Percentiles rank a stretch among this genome's conserved stretches.
These are phyloP conservation scores for Physeter macrocephalus DNA, from an alignment of 2,113 vertebrate genomes.

Conservation along the genomic window DNA sequence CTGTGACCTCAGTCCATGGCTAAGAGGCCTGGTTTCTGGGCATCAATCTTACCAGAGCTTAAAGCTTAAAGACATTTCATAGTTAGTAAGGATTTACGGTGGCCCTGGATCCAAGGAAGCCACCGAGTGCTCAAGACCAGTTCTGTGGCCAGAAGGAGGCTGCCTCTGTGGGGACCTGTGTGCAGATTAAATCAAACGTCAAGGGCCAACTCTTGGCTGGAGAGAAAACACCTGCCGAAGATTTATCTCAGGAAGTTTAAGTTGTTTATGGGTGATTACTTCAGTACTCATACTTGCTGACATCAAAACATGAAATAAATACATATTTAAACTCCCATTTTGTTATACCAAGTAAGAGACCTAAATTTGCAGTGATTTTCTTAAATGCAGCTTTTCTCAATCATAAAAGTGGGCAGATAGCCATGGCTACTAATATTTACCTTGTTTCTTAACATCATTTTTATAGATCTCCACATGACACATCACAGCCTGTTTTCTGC, in stretches of 20 bases:
- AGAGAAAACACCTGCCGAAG: background rate
- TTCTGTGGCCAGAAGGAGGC: background rate
- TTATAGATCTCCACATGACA: background rate
- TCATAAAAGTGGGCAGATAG: background rate
- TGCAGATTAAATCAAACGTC: background rate
- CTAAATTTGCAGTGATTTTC: conserved; percentile 21
- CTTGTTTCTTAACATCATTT: background rate
- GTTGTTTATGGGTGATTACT: background rate
- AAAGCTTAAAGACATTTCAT: background rate
- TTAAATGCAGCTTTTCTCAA: background rate
- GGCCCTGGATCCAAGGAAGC: background rate
- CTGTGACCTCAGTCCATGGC: background rate
- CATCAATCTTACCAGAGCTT: background rate
- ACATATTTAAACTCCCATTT: conserved; percentile 8
- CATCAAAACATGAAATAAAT: background rate
- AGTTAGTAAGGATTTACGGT: background rate
- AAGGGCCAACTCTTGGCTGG: background rate
- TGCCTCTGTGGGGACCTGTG: rapidly evolving
- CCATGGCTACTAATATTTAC: background rate
- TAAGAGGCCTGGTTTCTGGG: background rate
- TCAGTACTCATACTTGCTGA: background rate
- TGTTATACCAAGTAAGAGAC: conserved; percentile 10
- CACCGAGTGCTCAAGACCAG: background rate
- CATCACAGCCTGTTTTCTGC: background rate
- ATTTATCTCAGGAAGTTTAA: background rate